Base-by-base conservation (phyloP, 1,140 invertebrate genomes). In the Procambarus clarkii region DNA sequence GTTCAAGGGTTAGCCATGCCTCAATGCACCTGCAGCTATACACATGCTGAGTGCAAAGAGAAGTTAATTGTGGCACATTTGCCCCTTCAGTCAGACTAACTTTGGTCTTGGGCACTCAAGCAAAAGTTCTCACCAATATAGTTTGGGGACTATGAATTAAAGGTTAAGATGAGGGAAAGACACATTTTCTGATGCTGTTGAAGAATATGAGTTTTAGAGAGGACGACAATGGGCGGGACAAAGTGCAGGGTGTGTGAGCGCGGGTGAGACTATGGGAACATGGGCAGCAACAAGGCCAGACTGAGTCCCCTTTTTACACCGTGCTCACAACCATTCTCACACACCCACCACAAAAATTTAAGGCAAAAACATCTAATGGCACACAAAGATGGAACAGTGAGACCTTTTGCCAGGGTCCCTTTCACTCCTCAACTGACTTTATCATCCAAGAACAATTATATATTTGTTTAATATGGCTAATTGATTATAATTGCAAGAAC, bases 51-150 rank as follows among this genome's bases (percentile, higher is more conserved):
- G 92, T 93, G 92, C 91, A 92, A 88, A 80, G 86, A 87, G 88
- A 90, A 77, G 82, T 90, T 88, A 93, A 90, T 91, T 91, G 92
- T 93, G 92, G 85, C 87, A 93, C 91, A 91, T 82, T 88, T 84
- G 90, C 84, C 79, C 87, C 91, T 88, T 91, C 85, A 91, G 92
- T 89, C 92, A 86, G 86, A 88, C 89, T 91, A 92, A 92, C 92
- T 76, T 86, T 87, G 91, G 88, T 91, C 88, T 87, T 91, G 92
- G 92, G 92, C 90, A 92, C 91, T 83, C 91, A 88, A 91, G 91
- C 92, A 93, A 93, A 93, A 93, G 92, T 93, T 93, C 92, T 93
- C 92, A 93, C 92, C 92, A 91, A 84, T 86, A 92, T 64, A 87
- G 24, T 82, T 79, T 89, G 81, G 82, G 92, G 83, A 92, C 81